These are phyloP conservation scores for Sphenodon punctatus DNA, from an alignment of 2,797 vertebrate species.

Conservation along the genomic window DNA sequence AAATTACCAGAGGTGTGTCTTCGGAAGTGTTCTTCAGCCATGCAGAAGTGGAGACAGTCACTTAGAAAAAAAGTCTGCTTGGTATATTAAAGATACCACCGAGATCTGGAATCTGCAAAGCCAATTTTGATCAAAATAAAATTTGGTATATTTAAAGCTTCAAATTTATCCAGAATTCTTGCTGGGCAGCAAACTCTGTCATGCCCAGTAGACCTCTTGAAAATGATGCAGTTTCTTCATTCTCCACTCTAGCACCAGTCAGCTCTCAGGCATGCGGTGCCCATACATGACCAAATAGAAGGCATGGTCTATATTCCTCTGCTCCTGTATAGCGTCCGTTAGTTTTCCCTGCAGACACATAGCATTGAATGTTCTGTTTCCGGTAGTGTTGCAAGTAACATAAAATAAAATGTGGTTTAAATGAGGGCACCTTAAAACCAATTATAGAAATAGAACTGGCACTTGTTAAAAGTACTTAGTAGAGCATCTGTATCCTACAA, in stretches of 20 bases:
- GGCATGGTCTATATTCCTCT: not conserved
- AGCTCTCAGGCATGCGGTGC: not conserved
- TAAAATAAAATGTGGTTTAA: conserved; percentile 5
- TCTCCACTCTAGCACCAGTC: not conserved
- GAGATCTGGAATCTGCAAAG: no score
- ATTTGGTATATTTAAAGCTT: not conserved
- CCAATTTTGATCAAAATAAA: no score
- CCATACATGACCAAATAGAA: not conserved
- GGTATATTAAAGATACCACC: no score
- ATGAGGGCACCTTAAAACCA: not conserved
- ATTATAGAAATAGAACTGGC: conserved; percentile 23
- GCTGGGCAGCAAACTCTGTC: no score
- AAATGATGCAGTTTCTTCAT: not conserved
- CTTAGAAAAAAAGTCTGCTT: no score
- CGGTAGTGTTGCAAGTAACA: not conserved
- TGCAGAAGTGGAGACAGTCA: no score
- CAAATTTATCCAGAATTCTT: not conserved
- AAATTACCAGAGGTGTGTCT: no score
- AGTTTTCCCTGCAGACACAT: not conserved
- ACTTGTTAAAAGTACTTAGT: conserved; percentile 7
- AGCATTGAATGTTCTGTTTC: not conserved
- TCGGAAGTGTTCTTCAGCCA: no score
- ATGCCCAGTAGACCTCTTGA: not conserved
- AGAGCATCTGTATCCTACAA: conserved; percentile 37
- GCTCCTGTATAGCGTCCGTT: not conserved